Percentiles rank a stretch among this genome's conserved stretches.
Conservation (phyloP, 1,140 invertebrate genomes). For the Drosophila leontia region DNA sequence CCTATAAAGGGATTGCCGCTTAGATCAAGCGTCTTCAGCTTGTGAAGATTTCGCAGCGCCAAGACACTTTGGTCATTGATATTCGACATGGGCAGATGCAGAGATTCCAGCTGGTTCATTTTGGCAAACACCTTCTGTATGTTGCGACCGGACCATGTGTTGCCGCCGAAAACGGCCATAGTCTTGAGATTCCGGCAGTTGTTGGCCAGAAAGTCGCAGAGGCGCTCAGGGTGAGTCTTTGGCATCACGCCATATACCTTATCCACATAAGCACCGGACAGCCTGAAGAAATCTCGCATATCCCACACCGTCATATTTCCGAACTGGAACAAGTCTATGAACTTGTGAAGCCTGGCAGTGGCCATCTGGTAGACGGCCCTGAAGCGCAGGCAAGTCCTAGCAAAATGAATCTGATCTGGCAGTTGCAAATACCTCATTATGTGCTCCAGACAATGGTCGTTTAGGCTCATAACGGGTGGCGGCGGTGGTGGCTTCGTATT, state of each 20-base stretch:
- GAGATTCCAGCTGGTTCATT: constrained; percentile 8
- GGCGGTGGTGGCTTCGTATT: background rate
- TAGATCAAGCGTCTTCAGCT: constrained; percentile 43
- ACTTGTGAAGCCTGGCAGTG: constrained; percentile 32
- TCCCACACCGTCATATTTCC: constrained; percentile 60
- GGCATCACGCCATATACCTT: constrained; percentile 33
- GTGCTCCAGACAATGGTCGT: constrained; percentile 50
- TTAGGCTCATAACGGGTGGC: constrained; percentile 33
- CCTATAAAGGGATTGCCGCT: constrained; percentile 35
- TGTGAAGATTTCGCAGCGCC: constrained; percentile 12
- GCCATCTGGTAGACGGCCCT: constrained; percentile 28
- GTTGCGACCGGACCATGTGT: constrained; percentile 1
- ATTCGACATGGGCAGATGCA: constrained; percentile 17
- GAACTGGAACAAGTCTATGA: constrained; percentile 16
- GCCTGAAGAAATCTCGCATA: constrained; percentile 56
- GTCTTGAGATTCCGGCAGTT: constrained; percentile 48
- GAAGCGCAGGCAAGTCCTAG: constrained; percentile 57
- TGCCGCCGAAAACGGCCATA: constrained; percentile 15
- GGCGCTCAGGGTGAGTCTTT: constrained; percentile 15
- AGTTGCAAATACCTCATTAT: constrained; percentile 14
- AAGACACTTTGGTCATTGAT: constrained; percentile 8
- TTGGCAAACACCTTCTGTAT: constrained; percentile 41
- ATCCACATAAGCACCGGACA: constrained; percentile 51
- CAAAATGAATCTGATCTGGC: constrained; percentile 55
- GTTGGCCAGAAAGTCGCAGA: constrained; percentile 40